A percentile compares a stretch with the other conserved stretches of the same genome.
These are phyloP conservation scores for Halichondria panicea DNA, from an alignment of 37 sponge, comb jelly and placozoan genomes.

Conservation along the genomic window DNA sequence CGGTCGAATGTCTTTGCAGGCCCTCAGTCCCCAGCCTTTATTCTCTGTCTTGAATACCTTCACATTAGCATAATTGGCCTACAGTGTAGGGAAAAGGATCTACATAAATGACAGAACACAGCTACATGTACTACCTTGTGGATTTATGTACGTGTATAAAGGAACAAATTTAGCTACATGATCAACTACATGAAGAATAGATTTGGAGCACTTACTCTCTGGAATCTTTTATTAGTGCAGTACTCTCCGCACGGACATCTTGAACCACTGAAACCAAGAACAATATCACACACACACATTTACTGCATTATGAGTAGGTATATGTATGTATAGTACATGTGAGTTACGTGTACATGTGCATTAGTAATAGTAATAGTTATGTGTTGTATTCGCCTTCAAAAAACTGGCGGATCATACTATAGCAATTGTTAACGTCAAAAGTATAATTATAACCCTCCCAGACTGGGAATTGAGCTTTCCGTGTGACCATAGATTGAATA, in stretches of 20 bases:
- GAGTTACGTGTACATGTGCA: no score
- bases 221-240: conserved; percentile 90
- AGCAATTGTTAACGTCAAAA: no score
- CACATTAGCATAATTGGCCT: conserved; percentile 76
- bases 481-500: no score
- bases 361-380: no score
- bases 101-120: background rate
- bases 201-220: conserved; percentile 51
- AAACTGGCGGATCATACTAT: no score
- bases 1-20: conserved; percentile 54
- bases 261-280: conserved; percentile 54
- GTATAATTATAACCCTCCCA: no score
- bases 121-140: background rate
- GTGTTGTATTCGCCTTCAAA: no score
- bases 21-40: conserved; percentile 95
- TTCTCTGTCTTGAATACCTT: conserved; percentile 90
- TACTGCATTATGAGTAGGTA: background rate
- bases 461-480: no score
- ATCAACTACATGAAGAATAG: background rate
- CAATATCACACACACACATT: background rate
- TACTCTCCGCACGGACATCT: conserved; percentile 91
- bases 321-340: background rate
- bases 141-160: background rate
- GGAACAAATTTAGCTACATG: background rate
- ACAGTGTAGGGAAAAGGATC: background rate